Evolutionary conservation across 2,113 vertebrate species (phyloP).

Genomic region (Promerops cafer): DNA sequence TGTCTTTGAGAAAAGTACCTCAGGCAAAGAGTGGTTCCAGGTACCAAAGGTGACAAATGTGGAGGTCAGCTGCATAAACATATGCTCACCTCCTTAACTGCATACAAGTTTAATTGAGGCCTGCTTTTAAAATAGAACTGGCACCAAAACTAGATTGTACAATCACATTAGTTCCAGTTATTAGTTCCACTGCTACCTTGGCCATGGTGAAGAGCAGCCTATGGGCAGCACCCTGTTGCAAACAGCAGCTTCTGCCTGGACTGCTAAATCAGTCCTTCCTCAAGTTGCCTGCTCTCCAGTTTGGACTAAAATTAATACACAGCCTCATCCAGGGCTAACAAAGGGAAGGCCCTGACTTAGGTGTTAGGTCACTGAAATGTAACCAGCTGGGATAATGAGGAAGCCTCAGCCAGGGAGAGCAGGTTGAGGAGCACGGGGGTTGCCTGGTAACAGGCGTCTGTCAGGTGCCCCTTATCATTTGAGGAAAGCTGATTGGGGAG

Average conservation of each 20-base stretch:
- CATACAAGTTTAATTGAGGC: neutral
- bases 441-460: neutral
- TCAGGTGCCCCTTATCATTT: slow-evolving; percentile 2
- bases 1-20: neutral
- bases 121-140: neutral
- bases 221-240: neutral
- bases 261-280: neutral
- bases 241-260: neutral
- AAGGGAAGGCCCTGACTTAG: neutral
- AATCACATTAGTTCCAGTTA: neutral
- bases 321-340: neutral
- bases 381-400: neutral
- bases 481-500: neutral
- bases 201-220: neutral
- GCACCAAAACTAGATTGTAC: neutral
- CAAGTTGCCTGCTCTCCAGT: neutral
- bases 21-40: neutral
- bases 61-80: neutral
- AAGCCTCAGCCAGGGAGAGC: neutral
- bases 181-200: neutral
- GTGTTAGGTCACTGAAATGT: neutral
- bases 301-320: neutral
- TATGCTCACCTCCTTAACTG: neutral
- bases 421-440: neutral
- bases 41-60: neutral